Evolutionary conservation across 2,888 invertebrate species (phyloP).

Genomic region (Erebia palarica): DNA sequence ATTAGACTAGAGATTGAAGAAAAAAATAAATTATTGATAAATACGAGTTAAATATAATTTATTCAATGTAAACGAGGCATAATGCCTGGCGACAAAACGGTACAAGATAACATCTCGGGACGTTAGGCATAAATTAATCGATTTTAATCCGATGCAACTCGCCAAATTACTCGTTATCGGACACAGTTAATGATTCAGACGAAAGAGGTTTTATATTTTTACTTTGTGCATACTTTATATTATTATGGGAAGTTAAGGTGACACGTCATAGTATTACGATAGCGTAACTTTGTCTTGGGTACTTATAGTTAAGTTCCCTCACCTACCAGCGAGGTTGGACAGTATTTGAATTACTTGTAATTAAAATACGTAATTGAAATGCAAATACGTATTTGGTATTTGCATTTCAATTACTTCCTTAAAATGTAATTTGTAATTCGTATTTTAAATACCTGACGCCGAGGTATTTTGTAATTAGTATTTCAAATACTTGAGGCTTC

Average conservation of each 20-base stretch:
- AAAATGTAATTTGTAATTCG: too few relatives aligned
- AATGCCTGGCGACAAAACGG: conserved; percentile 52
- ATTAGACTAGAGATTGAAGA: background rate
- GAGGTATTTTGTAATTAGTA: too few relatives aligned
- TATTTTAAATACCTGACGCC: too few relatives aligned
- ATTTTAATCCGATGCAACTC: conserved; percentile 58
- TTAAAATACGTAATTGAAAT: conserved; percentile 53
- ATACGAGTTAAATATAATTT: too few relatives aligned
- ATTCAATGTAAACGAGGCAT: conserved; percentile 42
- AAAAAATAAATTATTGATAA: background rate
- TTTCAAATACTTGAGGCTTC: too few relatives aligned
- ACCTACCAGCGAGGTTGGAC: too few relatives aligned
- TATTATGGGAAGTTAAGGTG: conserved; percentile 3
- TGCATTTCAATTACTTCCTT: too few relatives aligned
- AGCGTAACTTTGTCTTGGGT: too few relatives aligned
- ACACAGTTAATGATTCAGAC: conserved; percentile 35
- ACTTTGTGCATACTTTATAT: background rate
- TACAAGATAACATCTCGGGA: conserved; percentile 58
- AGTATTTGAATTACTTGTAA: conserved; percentile 32
- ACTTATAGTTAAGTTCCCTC: too few relatives aligned
- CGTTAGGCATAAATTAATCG: conserved; percentile 69
- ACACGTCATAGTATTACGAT: background rate
- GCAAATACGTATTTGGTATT: conserved; percentile 38
- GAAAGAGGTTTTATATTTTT: conserved; percentile 35
- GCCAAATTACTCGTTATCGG: conserved; percentile 47